These are phyloP conservation scores for Drosophila lacicola DNA, from an alignment of 2,888 invertebrate species.

Conservation along the genomic window DNA sequence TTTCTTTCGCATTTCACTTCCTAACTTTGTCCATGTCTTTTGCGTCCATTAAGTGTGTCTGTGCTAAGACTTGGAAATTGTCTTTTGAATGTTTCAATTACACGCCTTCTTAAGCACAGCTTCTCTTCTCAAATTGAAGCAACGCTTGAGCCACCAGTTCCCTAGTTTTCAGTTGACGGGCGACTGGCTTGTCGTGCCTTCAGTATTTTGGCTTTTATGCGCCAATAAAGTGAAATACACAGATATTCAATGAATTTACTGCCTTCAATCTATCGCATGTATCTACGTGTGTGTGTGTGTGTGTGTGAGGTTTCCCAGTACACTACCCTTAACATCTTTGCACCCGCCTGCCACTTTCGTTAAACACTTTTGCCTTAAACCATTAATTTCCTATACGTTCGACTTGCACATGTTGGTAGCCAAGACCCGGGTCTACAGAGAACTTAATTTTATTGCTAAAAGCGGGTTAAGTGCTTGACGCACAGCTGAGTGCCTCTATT, in stretches of 20 bases:
- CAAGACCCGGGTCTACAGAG: slow-evolving; percentile 47
- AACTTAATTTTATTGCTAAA: slow-evolving; percentile 84
- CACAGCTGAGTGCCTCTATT: slow-evolving; percentile 70
- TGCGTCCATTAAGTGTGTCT: slow-evolving; percentile 83
- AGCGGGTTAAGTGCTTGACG: slow-evolving; percentile 82
- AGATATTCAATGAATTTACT: slow-evolving; percentile 75
- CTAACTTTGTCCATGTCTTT: slow-evolving; percentile 77
- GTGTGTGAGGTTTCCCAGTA: slow-evolving; percentile 34
- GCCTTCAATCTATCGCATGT: slow-evolving; percentile 60
- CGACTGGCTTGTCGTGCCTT: slow-evolving; percentile 37
- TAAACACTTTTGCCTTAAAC: slow-evolving; percentile 83
- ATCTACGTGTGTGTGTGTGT: slow-evolving; percentile 22
- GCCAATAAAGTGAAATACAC: slow-evolving; percentile 77
- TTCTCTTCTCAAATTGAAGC: slow-evolving; percentile 79
- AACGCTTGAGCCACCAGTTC: slow-evolving; percentile 40
- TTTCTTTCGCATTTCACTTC: slow-evolving; percentile 77
- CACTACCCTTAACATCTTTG: slow-evolving; percentile 14
- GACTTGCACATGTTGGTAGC: slow-evolving; percentile 63
- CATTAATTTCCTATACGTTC: slow-evolving; percentile 82
- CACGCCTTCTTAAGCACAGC: slow-evolving; percentile 86
- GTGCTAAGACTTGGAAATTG: slow-evolving; percentile 85
- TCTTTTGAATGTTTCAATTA: slow-evolving; percentile 86
- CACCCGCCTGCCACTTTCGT: slow-evolving; percentile 65
- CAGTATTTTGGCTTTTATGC: slow-evolving; percentile 69
- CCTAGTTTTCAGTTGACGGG: slow-evolving; percentile 41